Conservation (phyloP, 2,797 vertebrate genomes). For the Micropoecilia bifurca region DNA sequence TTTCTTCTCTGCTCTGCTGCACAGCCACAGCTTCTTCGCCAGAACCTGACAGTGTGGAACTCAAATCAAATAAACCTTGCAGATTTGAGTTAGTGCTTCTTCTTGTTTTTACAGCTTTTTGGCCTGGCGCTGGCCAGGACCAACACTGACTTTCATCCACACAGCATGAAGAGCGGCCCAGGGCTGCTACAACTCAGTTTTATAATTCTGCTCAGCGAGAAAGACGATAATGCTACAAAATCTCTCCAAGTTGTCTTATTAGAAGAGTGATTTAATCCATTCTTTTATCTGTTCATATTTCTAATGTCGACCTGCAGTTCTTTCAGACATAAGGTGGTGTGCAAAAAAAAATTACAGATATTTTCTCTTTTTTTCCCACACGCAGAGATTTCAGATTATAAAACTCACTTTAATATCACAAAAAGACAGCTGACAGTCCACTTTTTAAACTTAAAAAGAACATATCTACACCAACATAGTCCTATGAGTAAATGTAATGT, state of each 20-base stretch:
- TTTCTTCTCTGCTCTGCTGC: conserved; percentile 47
- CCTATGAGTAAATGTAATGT: neutral
- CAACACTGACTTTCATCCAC: conserved; percentile 57
- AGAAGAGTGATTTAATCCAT: conserved; percentile 2
- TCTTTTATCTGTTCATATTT: neutral
- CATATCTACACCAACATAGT: neutral
- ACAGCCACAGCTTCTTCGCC: conserved; percentile 50
- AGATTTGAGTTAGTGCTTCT: conserved; percentile 69
- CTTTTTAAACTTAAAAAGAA: neutral
- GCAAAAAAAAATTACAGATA: neutral
- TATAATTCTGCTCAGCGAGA: conserved; percentile 25
- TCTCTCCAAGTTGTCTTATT: conserved; percentile 3
- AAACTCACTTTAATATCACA: neutral
- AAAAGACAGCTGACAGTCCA: neutral
- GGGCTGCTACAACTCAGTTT: conserved; percentile 49
- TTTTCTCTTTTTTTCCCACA: neutral
- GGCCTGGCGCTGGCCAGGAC: conserved; percentile 54
- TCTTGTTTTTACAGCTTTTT: conserved; percentile 77
- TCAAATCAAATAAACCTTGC: conserved; percentile 71
- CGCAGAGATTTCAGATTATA: neutral
- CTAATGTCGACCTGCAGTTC: neutral
- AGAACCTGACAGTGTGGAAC: conserved; percentile 64
- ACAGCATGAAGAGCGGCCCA: conserved; percentile 46
- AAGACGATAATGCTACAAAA: conserved; percentile 16
- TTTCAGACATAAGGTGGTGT: neutral